These are phyloP conservation scores for Thinocorus orbignyianus DNA, from an alignment of 2,113 vertebrate genomes.

Conservation along the genomic window DNA sequence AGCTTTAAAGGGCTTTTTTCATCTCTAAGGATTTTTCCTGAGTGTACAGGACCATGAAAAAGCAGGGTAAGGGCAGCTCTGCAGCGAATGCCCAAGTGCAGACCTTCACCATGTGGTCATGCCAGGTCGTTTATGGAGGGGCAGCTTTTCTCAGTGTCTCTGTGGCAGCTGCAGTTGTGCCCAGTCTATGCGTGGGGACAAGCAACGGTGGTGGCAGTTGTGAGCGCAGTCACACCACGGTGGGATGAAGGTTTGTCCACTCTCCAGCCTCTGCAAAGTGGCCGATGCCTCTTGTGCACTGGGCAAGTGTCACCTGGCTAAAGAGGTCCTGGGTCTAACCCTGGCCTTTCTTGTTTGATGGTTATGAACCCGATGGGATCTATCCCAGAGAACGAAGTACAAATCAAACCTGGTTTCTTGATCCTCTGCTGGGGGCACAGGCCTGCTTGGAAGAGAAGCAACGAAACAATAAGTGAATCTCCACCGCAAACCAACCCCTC, in stretches of 20 bases:
- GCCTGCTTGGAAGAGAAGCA: slow-evolving; percentile 35
- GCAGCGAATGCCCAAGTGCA: not conserved
- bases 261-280: not conserved
- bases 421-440: slow-evolving; percentile 50
- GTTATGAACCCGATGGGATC: rapidly evolving
- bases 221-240: rapidly evolving
- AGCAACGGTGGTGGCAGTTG: not conserved
- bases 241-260: not conserved
- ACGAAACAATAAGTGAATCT: not conserved
- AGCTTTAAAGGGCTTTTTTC: not conserved
- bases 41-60: not conserved
- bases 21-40: not conserved
- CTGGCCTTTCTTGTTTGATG: not conserved
- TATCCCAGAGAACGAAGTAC: not conserved
- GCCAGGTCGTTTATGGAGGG: not conserved
- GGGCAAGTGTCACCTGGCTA: rapidly evolving
- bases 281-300: not conserved
- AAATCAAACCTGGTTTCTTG: slow-evolving; percentile 74
- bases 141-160: not conserved
- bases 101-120: rapidly evolving
- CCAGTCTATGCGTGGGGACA: rapidly evolving
- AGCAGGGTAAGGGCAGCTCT: not conserved
- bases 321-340: not conserved
- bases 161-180: not conserved
- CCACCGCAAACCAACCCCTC: not conserved